These are phyloP conservation scores for Semibalanus balanoides DNA, from an alignment of 1,140 invertebrate genomes.

Conservation along the genomic window DNA sequence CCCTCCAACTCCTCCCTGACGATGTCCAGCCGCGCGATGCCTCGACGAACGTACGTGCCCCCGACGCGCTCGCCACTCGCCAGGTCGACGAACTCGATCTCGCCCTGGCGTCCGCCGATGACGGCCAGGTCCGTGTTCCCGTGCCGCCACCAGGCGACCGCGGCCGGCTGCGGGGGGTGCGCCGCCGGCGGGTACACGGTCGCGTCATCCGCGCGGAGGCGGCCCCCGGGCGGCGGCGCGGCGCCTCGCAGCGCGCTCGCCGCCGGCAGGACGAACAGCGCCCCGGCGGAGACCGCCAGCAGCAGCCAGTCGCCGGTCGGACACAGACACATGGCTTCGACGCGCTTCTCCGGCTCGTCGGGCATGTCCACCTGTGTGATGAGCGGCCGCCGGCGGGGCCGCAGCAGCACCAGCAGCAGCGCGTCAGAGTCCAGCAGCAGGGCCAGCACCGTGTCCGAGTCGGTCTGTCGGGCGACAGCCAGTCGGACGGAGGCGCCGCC, in stretches of 20 bases:
- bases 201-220: background rate
- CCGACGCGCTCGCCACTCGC: constrained; percentile 48
- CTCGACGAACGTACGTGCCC: constrained; percentile 36
- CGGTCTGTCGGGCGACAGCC: background rate
- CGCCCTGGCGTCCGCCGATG: constrained; percentile 53
- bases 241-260: background rate
- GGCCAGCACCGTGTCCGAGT: background rate
- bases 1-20: background rate
- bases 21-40: background rate
- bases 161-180: background rate
- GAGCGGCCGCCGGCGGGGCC: background rate
- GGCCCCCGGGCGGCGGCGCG: too few species aligned
- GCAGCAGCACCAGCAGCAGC: background rate
- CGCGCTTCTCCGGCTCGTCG: background rate
- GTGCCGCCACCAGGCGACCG: background rate
- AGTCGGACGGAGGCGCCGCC: background rate
- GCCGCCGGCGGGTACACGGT: background rate
- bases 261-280: background rate
- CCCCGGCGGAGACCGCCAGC: background rate
- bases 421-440: background rate
- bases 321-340: background rate
- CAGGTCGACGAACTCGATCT: constrained; percentile 52
- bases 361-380: background rate
- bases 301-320: background rate
- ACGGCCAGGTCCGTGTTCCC: constrained; percentile 35